Conservation (phyloP, 2,113 vertebrate genomes). For the Sylvia atricapilla region DNA sequence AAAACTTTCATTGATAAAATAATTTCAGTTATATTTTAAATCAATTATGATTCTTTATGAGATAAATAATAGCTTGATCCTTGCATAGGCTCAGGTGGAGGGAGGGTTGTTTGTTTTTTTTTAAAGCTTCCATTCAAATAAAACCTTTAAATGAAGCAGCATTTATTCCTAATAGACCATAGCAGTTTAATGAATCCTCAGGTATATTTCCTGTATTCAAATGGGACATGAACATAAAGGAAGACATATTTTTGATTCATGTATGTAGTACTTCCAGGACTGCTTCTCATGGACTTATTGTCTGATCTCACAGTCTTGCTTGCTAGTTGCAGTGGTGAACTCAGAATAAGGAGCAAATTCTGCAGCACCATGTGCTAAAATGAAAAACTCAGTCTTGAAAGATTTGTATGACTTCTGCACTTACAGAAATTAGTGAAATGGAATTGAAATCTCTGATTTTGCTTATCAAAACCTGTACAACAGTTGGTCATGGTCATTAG, state of each 20-base stretch:
- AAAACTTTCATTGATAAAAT: background rate
- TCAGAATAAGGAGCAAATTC: background rate
- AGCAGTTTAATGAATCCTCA: background rate
- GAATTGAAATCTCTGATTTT: background rate
- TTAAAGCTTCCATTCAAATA: background rate
- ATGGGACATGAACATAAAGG: background rate
- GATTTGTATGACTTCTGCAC: background rate
- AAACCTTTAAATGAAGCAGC: background rate
- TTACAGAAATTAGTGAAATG: background rate
- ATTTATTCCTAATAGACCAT: background rate
- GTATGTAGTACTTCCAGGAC: background rate
- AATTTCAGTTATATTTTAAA: slow-evolving; percentile 33
- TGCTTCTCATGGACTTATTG: background rate
- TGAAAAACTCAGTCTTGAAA: background rate
- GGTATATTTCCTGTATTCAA: background rate
- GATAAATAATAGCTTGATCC: background rate
- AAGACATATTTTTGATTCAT: background rate
- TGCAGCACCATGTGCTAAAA: background rate
- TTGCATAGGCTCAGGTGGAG: fast-evolving
- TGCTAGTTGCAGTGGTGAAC: background rate
- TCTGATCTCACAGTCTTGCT: background rate
- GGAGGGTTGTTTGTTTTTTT: fast-evolving
- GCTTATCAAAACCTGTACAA: background rate
- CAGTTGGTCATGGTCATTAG: background rate
- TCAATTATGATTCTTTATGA: background rate